Evolutionary conservation across 2,888 invertebrate genomes (phyloP), one percentile per base, ranked within the genome.

Genomic region (Therioaphis trifolii): DNA sequence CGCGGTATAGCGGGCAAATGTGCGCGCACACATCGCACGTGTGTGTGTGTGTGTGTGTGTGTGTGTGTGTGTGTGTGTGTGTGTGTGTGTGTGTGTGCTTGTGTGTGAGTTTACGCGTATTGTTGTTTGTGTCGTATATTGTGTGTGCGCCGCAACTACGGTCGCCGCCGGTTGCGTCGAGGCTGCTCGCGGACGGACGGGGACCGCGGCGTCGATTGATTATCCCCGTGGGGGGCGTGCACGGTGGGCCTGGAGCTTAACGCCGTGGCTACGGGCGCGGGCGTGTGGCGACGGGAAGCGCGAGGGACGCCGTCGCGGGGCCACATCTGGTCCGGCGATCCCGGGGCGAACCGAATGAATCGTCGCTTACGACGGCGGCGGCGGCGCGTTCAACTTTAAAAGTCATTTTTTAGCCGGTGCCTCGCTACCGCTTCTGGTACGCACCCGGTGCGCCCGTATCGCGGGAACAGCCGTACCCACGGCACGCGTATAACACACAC

Each of bases 171-270:
- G 18, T 29, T 35, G 2, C 1, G 21, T 52, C 79, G 46, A 24
- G 15, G n/a, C 77, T 2, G 18, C 18, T 35, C 15, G 61, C 29
- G 80, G 21, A 63, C 61, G 46, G 80, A 29, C 35, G 71, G 40
- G 40, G 35, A 35, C 43, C 18, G 52, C 52, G n/a, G 66, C 80
- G 80, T 82, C 80, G 80, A 82, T 82, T 82, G 80, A 82, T 82
- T 82, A 82, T 82, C 71, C 80, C 80, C 72, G 35, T 29, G 80
- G 80, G 72, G 72, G 80, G 71, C 71, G 80, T 74, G 71, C 63
- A 43, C 24, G 72, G 79, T 46, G 63, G 29, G 29, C 80, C 80
- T n/a, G 72, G 61, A 72, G 80, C 80, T 82, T 82, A 82, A 82
- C 80, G 58, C 49, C 71, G 72, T n/a, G n/a, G 79, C 58, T 55